Conservation (phyloP, 1,140 invertebrate genomes). For the Drosophila tropicalis region DNA sequence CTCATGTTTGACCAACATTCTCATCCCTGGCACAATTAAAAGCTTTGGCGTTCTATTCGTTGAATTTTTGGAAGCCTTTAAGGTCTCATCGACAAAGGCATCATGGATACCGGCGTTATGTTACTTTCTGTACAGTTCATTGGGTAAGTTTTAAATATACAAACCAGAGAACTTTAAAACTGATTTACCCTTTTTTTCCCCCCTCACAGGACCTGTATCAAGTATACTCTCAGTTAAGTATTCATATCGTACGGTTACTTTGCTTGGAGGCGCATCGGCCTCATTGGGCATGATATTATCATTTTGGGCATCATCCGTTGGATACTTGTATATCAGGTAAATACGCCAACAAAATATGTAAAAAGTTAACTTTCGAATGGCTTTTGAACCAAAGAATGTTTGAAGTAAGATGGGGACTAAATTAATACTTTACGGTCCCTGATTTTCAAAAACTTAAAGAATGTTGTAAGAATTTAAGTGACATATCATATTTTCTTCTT, state of each 20-base stretch:
- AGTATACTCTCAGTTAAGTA: constrained; percentile 94
- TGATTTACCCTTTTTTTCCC: too few relatives aligned
- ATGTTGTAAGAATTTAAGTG: background rate
- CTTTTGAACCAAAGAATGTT: too few relatives aligned
- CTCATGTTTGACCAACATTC: constrained; percentile 90
- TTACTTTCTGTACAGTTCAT: constrained; percentile 93
- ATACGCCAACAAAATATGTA: too few relatives aligned
- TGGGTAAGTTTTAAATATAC: constrained; percentile 85
- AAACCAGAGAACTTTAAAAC: too few relatives aligned
- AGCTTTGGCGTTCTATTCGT: constrained; percentile 93
- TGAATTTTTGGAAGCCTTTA: constrained; percentile 90
- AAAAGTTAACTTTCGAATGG: too few relatives aligned
- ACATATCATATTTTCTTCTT: constrained; percentile 7
- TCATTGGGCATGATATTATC: constrained; percentile 93
- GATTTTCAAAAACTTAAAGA: too few relatives aligned
- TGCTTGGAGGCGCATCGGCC: constrained; percentile 92
- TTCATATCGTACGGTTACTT: constrained; percentile 95
- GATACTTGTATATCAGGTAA: constrained; percentile 90
- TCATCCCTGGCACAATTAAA: constrained; percentile 93
- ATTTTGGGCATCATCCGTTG: constrained; percentile 90
- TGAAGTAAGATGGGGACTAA: too few relatives aligned
- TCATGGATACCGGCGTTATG: constrained; percentile 92
- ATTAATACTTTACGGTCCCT: too few relatives aligned
- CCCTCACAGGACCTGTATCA: constrained; percentile 90
- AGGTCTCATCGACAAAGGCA: constrained; percentile 88